Conservation (phyloP, 2,797 vertebrate genomes). For the Emydoidea blandingii region DNA sequence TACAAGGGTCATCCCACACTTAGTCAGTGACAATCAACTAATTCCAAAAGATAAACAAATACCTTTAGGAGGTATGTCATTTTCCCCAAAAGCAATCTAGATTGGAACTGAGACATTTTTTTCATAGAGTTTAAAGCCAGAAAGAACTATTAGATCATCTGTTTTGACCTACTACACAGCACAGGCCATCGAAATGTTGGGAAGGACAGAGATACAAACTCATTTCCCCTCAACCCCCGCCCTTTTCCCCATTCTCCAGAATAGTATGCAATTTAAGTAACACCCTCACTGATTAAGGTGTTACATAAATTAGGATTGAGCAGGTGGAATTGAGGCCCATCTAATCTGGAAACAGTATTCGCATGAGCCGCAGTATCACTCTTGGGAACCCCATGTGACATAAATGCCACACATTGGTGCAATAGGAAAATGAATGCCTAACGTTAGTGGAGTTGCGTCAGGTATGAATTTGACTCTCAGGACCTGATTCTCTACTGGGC, state of each 20-base stretch:
- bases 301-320: neutral
- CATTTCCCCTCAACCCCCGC: accelerated
- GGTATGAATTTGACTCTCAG: neutral
- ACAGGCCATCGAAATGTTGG: neutral
- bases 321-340: neutral
- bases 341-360: neutral
- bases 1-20: neutral
- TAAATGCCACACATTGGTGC: neutral
- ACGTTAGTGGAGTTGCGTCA: neutral
- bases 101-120: neutral
- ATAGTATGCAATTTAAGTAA: neutral
- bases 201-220: accelerated
- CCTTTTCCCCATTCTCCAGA: neutral
- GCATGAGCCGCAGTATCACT: too few species aligned
- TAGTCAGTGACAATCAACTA: neutral
- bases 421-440: neutral
- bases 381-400: neutral
- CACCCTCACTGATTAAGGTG: neutral
- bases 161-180: neutral
- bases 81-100: neutral
- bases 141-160: neutral
- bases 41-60: neutral
- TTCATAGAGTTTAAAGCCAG: neutral
- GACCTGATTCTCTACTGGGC: neutral
- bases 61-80: neutral